Base-by-base conservation (phyloP, 2,113 vertebrate species). In the Fregetta grallaria region DNA sequence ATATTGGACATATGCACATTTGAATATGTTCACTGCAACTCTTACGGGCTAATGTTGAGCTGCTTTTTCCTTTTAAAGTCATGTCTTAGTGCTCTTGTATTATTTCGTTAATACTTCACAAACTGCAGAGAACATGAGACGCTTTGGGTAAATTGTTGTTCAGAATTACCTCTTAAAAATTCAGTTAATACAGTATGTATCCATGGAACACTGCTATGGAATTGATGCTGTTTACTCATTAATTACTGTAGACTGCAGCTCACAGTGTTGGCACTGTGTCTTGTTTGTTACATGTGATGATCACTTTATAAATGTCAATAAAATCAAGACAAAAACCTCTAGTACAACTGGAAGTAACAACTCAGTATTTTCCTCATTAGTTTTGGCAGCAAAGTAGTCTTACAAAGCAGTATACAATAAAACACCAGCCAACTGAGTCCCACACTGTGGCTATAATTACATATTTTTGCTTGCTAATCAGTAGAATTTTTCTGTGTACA, bases 281-380 rank as follows among this genome's bases (percentile, higher is more conserved):
- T 97, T 98, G 95, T 97, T 98, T 97, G 90, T 88, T 97, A 86
- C 96, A 85, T 92, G 62, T 47, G 91, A 91, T 47, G 58, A 85
- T 93, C 71, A 49, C 94, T 98, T 97, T 93, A 95, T 96, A 97
- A 94, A 97, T 96, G 97, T 98, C 97, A 98, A 96, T 97, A 98
- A 98, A 97, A 97, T 97, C 95, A 96, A 88, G 97, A 94, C 96
- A 96, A 91, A 97, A 96, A 58, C 73, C 81, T 96, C 87, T 88
- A 86, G 55, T 96, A 75, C 91, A 78, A 94, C 95, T 97, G 96
- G 94, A 97, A 81, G 95, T 90, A 97, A 89, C 92, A 96, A 74
- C 93, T 97, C 94, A 55, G 84, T 95, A 94, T 96, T 96, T 97
- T 97, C 78, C 92, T 98, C 95, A 97, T 97, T 95, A 95, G 81